Evolutionary conservation across 2,797 vertebrate species (phyloP), one percentile per base, ranked within the genome.

Genomic region (Pseudotriccus pelzelni): DNA sequence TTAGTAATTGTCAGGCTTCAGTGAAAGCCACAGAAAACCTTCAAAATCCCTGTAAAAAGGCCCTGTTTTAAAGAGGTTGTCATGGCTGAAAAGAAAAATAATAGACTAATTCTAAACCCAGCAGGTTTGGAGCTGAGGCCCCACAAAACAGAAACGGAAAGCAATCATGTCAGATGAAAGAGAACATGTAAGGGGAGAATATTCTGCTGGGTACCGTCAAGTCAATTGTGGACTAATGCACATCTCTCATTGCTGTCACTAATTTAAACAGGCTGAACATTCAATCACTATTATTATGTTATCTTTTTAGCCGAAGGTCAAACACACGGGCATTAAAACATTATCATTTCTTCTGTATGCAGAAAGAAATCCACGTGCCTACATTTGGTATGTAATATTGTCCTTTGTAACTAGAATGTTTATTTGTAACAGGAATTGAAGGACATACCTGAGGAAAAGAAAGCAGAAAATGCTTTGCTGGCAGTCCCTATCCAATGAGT

Each of bases 201-300:
- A 93, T 91, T 96, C 94, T 94, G 79, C 92, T 81, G 66, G 66
- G 84, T 79, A 78, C 43, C 4, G 14, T 86, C 89, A 91, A 94
- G 73, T 20, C 91, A 91, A 49, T 92, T 95, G 89, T 73, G 62
- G 69, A 50, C 87, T 95, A 96, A 95, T 91, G 94, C 76, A 96
- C 91, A 60, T 91, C 58, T 87, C 82, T 96, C 79, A 49, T 56
- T 78, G 44, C 84, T 84, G 94, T 69, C 89, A 73, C 66, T 73
- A 90, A 94, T 95, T 96, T 91, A 95, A 96, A 93, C 87, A 90
- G 69, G 72, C 34, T 89, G 88, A 92, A 58, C 68, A 76, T 83
- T 91, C 84, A 89, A n/a, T 86, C 69, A 49, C 46, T 90, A 36
- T 72, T 94, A 87, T 93, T 86, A 70, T 58, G 76, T 66, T 87